Percentiles rank a stretch among this genome's conserved stretches.
Evolutionary conservation across 2,113 vertebrate genomes (phyloP).

Genomic region (Burhinus oedicnemus): DNA sequence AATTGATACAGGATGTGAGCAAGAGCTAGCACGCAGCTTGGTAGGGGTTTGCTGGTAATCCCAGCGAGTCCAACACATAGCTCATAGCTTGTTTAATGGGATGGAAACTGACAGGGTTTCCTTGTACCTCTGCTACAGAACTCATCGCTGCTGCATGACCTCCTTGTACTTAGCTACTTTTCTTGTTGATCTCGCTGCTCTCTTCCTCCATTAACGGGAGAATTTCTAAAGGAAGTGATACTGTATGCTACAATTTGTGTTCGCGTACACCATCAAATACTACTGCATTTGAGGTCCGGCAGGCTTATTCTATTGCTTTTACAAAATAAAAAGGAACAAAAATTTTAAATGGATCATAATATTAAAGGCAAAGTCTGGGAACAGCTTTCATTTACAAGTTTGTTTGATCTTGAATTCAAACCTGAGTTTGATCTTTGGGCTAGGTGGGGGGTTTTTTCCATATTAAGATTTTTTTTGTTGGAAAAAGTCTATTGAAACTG

Average conservation of each 20-base stretch:
- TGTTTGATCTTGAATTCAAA: neutral
- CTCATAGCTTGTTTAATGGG: slow-evolving; percentile 82
- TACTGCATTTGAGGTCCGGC: neutral
- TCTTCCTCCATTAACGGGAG: slow-evolving; percentile 51
- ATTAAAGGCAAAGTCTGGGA: neutral
- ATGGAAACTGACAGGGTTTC: slow-evolving; percentile 84
- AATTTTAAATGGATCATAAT: neutral
- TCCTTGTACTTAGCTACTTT: slow-evolving; percentile 56
- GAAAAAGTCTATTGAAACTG: neutral
- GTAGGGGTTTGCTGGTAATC: slow-evolving; percentile 49
- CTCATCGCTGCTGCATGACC: slow-evolving; percentile 56
- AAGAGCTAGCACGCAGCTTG: slow-evolving; percentile 71
- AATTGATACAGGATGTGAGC: slow-evolving; percentile 78
- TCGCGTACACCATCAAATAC: neutral
- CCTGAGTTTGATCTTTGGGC: neutral
- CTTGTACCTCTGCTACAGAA: slow-evolving; percentile 78
- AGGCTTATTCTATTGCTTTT: neutral
- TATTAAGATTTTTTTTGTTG: neutral
- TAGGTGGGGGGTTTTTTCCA: neutral
- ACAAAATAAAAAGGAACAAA: neutral
- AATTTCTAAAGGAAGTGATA: slow-evolving; percentile 24
- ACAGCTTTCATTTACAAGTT: neutral
- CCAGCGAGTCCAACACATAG: slow-evolving; percentile 74
- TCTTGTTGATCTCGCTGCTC: slow-evolving; percentile 55
- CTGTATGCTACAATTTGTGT: neutral